Conservation (phyloP, 2,797 vertebrate genomes). For the Labroides dimidiatus region DNA sequence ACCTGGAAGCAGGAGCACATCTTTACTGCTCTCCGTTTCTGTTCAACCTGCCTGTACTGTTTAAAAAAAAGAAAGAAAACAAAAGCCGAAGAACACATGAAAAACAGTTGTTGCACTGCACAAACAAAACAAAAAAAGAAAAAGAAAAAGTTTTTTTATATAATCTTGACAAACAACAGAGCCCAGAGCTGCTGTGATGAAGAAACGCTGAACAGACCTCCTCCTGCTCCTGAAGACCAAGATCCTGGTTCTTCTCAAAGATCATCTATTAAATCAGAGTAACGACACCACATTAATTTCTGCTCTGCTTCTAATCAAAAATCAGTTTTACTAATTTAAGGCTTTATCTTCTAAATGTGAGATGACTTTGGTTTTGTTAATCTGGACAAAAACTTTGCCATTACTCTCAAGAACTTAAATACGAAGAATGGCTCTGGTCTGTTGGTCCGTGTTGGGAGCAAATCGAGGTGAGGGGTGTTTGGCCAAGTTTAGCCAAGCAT, state of each 20-base stretch:
- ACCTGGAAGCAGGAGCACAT: constrained; percentile 3
- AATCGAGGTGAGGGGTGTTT: background rate
- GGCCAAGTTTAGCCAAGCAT: background rate
- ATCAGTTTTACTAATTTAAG: no score
- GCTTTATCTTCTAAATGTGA: no score
- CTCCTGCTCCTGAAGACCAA: constrained; percentile 10
- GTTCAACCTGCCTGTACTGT: background rate
- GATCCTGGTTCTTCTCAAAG: no score
- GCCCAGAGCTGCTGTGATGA: constrained; percentile 19
- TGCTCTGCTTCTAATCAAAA: no score
- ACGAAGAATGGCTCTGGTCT: background rate
- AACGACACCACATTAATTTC: no score
- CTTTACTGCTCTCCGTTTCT: constrained; percentile 11
- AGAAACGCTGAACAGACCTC: constrained; percentile 30
- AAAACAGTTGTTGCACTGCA: background rate
- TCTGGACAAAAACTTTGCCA: no score
- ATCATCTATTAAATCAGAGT: no score
- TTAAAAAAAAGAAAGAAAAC: constrained; percentile 6
- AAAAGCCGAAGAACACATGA: background rate
- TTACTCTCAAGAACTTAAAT: no score
- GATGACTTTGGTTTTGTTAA: no score
- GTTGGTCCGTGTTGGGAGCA: no score
- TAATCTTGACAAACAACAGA: constrained; percentile 19
- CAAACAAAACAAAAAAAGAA: constrained; percentile 12
- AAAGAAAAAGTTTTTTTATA: constrained; percentile 29